Percentiles rank a stretch among this genome's conserved stretches.
Evolutionary conservation across 2,113 vertebrate species (phyloP).

Genomic region (Engraulis encrasicolus): DNA sequence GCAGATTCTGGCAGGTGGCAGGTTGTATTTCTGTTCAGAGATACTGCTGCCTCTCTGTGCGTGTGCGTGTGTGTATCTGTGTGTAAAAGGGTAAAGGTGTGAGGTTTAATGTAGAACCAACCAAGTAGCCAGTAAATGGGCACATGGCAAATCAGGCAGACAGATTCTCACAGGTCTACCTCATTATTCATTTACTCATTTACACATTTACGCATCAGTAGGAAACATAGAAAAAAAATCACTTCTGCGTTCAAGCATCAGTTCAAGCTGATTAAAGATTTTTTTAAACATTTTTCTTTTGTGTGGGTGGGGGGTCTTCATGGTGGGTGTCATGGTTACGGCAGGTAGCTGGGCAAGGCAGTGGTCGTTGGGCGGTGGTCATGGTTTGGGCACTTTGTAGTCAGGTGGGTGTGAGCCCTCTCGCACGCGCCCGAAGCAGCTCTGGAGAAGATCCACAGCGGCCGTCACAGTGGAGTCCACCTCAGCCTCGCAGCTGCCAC

Average conservation of each 20-base stretch:
- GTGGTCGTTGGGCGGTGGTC: constrained; percentile 14
- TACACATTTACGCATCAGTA: no score
- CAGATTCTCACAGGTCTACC: no score
- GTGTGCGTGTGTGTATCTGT: not conserved
- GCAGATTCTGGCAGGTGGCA: no score
- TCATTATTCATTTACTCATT: not conserved
- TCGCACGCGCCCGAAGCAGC: constrained; percentile 69
- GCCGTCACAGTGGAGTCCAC: constrained; percentile 62
- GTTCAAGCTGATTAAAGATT: not conserved
- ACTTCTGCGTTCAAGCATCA: not conserved
- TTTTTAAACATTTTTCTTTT: not conserved
- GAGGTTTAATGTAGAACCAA: no score
- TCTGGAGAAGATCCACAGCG: constrained; percentile 66
- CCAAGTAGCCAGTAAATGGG: not conserved
- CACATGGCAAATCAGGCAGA: not conserved
- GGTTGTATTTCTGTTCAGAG: not conserved
- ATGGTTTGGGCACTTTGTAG: constrained; percentile 55
- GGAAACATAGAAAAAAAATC: not conserved
- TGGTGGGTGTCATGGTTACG: no score
- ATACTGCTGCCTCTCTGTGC: not conserved
- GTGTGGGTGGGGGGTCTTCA: not conserved
- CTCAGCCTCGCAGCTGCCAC: constrained; percentile 54
- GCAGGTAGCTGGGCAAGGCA: no score
- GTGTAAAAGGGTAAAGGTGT: not conserved
- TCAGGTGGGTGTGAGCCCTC: constrained; percentile 63